These are phyloP conservation scores for Meloidogyne hapla DNA, from an alignment of 1,140 invertebrate genomes.

Conservation along the genomic window DNA sequence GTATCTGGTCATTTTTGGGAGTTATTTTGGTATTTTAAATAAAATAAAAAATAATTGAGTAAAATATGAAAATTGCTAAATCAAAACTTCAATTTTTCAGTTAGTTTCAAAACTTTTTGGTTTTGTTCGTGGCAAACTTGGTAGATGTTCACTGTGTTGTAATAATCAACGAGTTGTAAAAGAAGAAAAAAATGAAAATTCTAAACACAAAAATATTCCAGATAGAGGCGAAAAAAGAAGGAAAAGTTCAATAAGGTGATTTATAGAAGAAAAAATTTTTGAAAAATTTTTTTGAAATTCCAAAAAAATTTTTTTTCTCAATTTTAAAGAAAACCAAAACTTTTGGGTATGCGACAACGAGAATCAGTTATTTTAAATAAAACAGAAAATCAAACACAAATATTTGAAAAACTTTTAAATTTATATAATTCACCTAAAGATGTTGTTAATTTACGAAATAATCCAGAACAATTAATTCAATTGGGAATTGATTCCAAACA, in stretches of 20 bases:
- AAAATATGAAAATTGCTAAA: too few relatives aligned
- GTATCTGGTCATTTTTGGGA: too few relatives aligned
- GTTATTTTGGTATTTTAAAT: too few relatives aligned
- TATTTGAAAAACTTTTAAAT: not conserved
- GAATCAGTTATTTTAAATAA: not conserved
- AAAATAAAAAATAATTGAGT: too few relatives aligned
- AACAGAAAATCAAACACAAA: not conserved
- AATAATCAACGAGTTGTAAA: not conserved
- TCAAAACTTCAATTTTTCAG: not conserved
- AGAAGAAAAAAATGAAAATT: not conserved
- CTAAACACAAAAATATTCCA: not conserved
- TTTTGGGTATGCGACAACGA: not conserved
- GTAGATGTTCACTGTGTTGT: not conserved
- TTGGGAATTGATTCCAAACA: slow-evolving; percentile 2
- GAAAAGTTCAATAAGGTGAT: not conserved
- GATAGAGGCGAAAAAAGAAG: not conserved
- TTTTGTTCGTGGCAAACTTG: not conserved
- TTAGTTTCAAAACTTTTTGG: not conserved
- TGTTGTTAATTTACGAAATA: not conserved
- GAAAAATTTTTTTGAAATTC: too few relatives aligned
- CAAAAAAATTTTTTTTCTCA: too few relatives aligned
- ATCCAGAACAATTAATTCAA: not conserved
- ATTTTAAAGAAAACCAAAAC: not conserved
- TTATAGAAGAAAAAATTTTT: not conserved
- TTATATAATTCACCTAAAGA: not conserved